Evolutionary conservation across 2,113 vertebrate genomes (phyloP).

Genomic region (Trochalopteron elliotii): DNA sequence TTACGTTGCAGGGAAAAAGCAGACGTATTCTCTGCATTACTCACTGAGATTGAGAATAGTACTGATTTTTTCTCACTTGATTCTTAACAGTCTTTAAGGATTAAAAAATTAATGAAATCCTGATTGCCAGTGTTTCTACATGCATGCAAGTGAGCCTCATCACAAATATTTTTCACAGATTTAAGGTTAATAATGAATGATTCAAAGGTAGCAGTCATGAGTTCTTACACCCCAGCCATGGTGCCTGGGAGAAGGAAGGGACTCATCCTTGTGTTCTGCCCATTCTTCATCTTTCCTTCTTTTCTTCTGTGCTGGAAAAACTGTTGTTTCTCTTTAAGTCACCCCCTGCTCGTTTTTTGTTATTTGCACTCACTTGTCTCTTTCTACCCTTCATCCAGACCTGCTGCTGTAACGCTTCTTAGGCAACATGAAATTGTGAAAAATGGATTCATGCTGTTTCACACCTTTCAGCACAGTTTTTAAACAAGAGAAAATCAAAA

Average conservation of each 20-base stretch:
- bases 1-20: not conserved
- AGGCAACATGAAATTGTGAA: not conserved
- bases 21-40: not conserved
- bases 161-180: not conserved
- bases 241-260: not conserved
- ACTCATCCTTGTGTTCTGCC: not conserved
- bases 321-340: not conserved
- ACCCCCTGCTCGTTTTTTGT: not conserved
- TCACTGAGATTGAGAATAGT: not conserved
- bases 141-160: not conserved
- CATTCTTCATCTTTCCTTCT: not conserved
- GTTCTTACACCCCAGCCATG: not conserved
- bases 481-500: slow-evolving; percentile 14
- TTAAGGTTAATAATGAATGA: not conserved
- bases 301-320: not conserved
- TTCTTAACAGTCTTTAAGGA: not conserved
- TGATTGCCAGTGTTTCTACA: not conserved
- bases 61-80: not conserved
- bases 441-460: not conserved
- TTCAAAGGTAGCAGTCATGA: not conserved
- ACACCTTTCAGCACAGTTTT: not conserved
- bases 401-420: not conserved
- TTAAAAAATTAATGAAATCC: not conserved
- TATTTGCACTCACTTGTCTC: not conserved
- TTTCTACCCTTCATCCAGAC: not conserved